Evolutionary conservation across 2,797 vertebrate genomes (phyloP), one percentile per base, ranked within the genome.

Genomic region (Manis crassicaudata): DNA sequence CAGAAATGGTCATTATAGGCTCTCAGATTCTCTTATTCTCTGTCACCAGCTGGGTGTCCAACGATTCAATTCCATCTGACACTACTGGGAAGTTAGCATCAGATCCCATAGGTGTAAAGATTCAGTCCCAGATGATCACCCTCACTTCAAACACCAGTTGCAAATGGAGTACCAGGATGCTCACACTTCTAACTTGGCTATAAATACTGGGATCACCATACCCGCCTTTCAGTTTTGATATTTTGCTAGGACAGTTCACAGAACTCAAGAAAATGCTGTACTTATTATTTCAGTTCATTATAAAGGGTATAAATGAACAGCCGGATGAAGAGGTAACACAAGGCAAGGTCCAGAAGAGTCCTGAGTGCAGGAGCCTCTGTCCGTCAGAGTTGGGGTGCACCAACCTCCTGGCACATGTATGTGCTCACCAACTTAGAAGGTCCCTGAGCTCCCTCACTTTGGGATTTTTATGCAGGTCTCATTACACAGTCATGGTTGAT

Each of bases 331-430:
- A 88, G 8, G 18, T 32, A 46, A 3, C 3, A 40, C 2, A 1
- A n/a, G 20, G 21, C 7, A 7, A 93, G 88, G 29, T 43, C 35
- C 4, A 4, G 46, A 67, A 75, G 52, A 9, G 7, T 14, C 70
- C 40, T 2, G 5, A 40, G 29, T 1, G 2, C 8, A 23, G 40
- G 13, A 50, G 35, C 21, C 60, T 88, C 52, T 75, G 46, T 65
- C 63, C 14, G 2, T 0, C 4, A 27, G 16, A 21, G 17, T 0
- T 67, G 56, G n/a, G 21, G 18, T 1, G 2, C 3, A 6, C 14
- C 10, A 32, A 4, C 32, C 40, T 37, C 43, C 62, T 40, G 12
- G 17, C n/a, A 23, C 63, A 17, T 9, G 8, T 18, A 29, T 12
- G 18, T 50, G 21, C n/a, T 76, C 12, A 5, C 75, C 11, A 13